Evolutionary conservation across 2,888 invertebrate species (phyloP), one percentile per base, ranked within the genome.

Genomic region (Julus scandinavius): DNA sequence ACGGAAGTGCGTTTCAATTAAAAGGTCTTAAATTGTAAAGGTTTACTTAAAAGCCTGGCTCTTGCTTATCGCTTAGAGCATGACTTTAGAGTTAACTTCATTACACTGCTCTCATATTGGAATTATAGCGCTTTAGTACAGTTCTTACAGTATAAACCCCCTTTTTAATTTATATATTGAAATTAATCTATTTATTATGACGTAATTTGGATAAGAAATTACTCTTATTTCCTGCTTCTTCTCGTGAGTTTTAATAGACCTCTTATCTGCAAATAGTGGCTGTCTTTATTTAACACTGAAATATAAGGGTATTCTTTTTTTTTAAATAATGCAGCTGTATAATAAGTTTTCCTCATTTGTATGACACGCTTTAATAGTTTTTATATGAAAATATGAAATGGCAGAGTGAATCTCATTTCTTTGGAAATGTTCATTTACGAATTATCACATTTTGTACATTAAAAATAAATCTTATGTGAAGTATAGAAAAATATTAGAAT

Each of bases 161-260:
- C 1, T 72, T 17, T 54, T 72, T 72, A 20, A 11, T 29, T 72
- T 72, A 6, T 29, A 11, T 29, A 7, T 9, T 72, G 72, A 29
- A 29, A 72, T 29, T 11, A 20, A 11, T 20, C 72, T 20, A 11
- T 20, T 29, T 20, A 72, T 72, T 72, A 72, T 72, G 20, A 72
- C 72, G 7, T 20, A 20, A 72, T 29, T 72, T 29, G 20, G 29
- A 20, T 20, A 72, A 29, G 72, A 20, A 72, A 72, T 7, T 72
- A 29, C 72, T 72, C 72, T 72, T 29, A 72, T 72, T 72, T 72
- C 72, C 72, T 72, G 72, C 7, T 54, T 54, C 54, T 54, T 54
- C 13, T 17, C 15, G 0, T 15, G 15, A 29, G 6, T 29, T 72
- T 72, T 20, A 72, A 72, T 72, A 11, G 20, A 54, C 29, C 72